phyloP scores from a whole-genome alignment of 2,797 vertebrate species.

The Cichlasoma orientale region DNA sequence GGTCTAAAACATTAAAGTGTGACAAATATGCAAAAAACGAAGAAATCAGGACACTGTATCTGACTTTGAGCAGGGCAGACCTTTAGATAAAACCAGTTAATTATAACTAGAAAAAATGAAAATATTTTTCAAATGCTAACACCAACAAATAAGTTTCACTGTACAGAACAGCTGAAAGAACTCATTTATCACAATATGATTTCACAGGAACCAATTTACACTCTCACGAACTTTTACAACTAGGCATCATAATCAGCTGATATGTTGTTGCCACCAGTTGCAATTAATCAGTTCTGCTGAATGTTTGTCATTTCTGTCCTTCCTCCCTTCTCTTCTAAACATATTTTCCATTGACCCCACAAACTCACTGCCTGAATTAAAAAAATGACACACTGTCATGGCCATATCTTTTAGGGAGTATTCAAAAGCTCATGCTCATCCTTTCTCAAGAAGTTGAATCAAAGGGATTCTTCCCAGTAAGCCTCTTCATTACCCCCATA shows the following conservation, averaged over 20 bases:
- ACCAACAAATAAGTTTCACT: neutral
- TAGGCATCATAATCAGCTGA: constrained; percentile 1
- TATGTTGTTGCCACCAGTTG: neutral
- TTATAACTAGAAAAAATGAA: neutral
- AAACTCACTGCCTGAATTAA: constrained; percentile 45
- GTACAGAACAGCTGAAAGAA: neutral
- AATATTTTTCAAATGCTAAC: neutral
- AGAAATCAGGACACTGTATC: neutral
- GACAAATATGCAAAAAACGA: too few relatives aligned
- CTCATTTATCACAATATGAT: neutral
- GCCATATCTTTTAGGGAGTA: constrained; percentile 6
- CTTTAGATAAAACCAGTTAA: neutral
- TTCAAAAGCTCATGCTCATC: constrained; percentile 33
- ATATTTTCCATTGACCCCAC: constrained; percentile 28
- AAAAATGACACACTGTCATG: constrained; percentile 16
- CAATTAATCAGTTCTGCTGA: neutral
- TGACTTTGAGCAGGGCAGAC: neutral
- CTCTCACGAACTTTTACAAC: neutral
- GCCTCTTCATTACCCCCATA: constrained; percentile 29
- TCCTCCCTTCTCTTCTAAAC: constrained; percentile 30
- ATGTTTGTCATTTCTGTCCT: constrained; percentile 28
- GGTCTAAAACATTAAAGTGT: too few relatives aligned
- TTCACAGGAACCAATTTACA: constrained; percentile 1
- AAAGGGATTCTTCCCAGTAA: constrained; percentile 27
- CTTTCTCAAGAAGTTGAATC: constrained; percentile 27